A percentile compares a stretch with the other conserved stretches of the same genome.
These are phyloP conservation scores for Alsophila aescularia DNA, from an alignment of 2,888 invertebrate species.

Conservation along the genomic window DNA sequence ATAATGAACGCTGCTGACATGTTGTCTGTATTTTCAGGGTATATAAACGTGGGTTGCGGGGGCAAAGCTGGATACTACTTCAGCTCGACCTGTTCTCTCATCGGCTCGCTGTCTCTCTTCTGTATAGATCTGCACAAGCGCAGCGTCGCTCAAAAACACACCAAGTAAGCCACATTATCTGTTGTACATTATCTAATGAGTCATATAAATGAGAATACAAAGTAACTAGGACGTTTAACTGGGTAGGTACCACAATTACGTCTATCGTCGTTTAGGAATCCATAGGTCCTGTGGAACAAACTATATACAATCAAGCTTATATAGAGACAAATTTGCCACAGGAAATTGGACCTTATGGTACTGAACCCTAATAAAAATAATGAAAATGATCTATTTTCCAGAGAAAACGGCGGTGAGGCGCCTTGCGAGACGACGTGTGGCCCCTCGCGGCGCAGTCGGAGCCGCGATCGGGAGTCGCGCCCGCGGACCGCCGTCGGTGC, in stretches of 20 bases:
- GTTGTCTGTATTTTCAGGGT: slow-evolving; percentile 81
- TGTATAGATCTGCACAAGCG: slow-evolving; percentile 91
- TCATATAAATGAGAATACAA: too few relatives aligned
- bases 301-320: too few relatives aligned
- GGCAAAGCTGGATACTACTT: slow-evolving; percentile 93
- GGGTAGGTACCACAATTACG: too few relatives aligned
- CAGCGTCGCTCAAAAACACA: slow-evolving; percentile 89
- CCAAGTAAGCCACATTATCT: slow-evolving; percentile 69
- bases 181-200: too few relatives aligned
- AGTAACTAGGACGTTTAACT: too few relatives aligned
- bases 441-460: slow-evolving; percentile 66
- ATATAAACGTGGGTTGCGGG: slow-evolving; percentile 91
- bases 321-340: too few relatives aligned
- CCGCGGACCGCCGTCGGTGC: slow-evolving; percentile 80
- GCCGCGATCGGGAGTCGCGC: slow-evolving; percentile 75
- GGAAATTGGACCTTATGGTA: too few relatives aligned
- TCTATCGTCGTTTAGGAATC: too few relatives aligned
- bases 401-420: slow-evolving; percentile 76
- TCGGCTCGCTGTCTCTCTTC: slow-evolving; percentile 91
- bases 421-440: slow-evolving; percentile 72
- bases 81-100: slow-evolving; percentile 90
- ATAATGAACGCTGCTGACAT: too few relatives aligned
- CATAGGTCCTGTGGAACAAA: too few relatives aligned
- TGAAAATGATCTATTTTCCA: slow-evolving; percentile 36
- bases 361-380: not conserved